These are phyloP conservation scores for Eupelmus urozonus DNA, from an alignment of 2,888 invertebrate genomes.

Conservation along the genomic window DNA sequence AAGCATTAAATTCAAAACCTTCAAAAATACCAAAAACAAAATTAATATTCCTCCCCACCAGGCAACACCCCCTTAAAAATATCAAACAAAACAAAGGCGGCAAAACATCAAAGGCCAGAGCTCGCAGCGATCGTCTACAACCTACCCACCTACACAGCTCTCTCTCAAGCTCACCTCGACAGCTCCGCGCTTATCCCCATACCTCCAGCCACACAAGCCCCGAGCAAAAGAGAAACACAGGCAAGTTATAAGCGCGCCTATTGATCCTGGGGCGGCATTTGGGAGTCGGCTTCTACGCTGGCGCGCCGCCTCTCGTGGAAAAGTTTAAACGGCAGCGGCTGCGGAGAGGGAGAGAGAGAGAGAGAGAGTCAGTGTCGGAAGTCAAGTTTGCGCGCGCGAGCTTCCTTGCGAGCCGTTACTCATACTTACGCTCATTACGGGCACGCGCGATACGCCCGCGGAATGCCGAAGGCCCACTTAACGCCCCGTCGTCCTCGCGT, in stretches of 20 bases:
- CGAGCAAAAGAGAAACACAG: background rate
- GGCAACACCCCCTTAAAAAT: too few species aligned
- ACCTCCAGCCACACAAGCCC: too few species aligned
- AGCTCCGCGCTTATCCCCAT: too few species aligned
- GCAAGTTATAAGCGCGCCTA: conserved; percentile 40
- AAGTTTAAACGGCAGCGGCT: conserved; percentile 27
- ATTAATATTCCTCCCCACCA: too few species aligned
- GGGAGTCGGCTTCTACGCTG: background rate
- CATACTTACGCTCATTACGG: conserved; percentile 62
- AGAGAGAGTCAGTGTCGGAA: conserved; percentile 33
- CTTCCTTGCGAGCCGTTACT: conserved; percentile 60
- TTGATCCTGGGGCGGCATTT: conserved; percentile 36
- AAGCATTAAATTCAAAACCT: too few species aligned
- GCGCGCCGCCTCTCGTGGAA: conserved; percentile 23
- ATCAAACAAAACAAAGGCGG: too few species aligned
- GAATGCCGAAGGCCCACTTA: conserved; percentile 52
- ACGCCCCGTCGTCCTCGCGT: conserved; percentile 9
- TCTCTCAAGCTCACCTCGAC: background rate
- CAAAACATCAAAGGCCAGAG: background rate
- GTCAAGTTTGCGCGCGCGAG: conserved; percentile 73
- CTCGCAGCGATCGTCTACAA: background rate
- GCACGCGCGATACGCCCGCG: conserved; percentile 47
- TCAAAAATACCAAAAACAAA: too few species aligned
- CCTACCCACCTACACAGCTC: background rate
- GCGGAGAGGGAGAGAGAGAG: conserved; percentile 30